Percentiles rank a stretch among this genome's conserved stretches.
phyloP scores from a whole-genome alignment of 2,888 invertebrate species.

The Callimorpha dominula region DNA sequence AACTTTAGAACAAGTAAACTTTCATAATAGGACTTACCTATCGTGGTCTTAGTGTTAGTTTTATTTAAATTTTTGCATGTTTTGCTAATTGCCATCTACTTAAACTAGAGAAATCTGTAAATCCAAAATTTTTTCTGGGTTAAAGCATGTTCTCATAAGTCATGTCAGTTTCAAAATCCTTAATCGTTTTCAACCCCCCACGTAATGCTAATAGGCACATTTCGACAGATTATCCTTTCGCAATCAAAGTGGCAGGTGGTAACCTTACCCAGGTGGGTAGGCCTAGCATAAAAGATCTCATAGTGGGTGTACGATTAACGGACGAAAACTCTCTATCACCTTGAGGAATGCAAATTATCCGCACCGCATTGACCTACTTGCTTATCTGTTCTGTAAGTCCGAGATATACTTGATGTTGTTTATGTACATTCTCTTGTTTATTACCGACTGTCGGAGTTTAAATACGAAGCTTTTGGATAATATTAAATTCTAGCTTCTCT shows the following conservation, averaged over 20 bases:
- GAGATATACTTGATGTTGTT: slow-evolving; percentile 15
- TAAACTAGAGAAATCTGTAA: background rate
- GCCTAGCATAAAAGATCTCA: slow-evolving; percentile 19
- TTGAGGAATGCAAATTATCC: slow-evolving; percentile 38
- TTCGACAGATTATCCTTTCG: slow-evolving; percentile 16
- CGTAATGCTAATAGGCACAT: slow-evolving; percentile 5
- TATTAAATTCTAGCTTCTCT: background rate
- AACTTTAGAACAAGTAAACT: background rate
- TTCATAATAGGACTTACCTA: background rate
- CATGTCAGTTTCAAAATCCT: background rate
- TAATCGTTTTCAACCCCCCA: background rate
- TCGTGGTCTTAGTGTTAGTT: no score
- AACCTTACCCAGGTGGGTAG: slow-evolving; percentile 14
- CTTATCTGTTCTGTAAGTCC: slow-evolving; percentile 18
- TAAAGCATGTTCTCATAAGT: background rate
- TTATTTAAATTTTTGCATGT: background rate
- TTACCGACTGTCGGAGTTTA: background rate
- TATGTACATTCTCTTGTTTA: slow-evolving; percentile 7
- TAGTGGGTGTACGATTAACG: slow-evolving; percentile 38
- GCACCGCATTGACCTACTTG: slow-evolving; percentile 24
- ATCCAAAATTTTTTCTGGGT: background rate
- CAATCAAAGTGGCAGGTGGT: slow-evolving; percentile 3
- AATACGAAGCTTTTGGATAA: background rate
- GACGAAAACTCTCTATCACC: slow-evolving; percentile 45
- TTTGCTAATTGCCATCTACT: background rate